Evolutionary conservation across 2,888 invertebrate genomes (phyloP).

Genomic region (Conomelus anceps): DNA sequence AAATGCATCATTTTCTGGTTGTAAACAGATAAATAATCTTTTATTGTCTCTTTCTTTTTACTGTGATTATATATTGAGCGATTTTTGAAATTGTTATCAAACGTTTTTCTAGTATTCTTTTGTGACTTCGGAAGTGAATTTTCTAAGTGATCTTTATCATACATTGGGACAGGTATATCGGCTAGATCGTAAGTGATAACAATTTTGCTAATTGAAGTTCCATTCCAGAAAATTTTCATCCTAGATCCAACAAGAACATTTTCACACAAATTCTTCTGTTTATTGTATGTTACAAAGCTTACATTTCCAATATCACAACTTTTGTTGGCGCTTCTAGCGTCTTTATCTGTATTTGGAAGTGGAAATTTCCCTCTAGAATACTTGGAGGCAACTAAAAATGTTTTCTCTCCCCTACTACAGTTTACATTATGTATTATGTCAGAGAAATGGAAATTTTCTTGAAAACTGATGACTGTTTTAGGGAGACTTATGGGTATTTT

Average conservation of each 20-base stretch:
- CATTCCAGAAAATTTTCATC: conserved; percentile 5
- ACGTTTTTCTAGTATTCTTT: background rate
- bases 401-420: background rate
- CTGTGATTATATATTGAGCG: background rate
- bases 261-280: conserved; percentile 6
- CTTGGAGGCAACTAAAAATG: background rate
- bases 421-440: background rate
- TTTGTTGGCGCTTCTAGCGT: no score
- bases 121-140: background rate
- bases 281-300: background rate
- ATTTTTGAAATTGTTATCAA: background rate
- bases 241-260: conserved; percentile 16
- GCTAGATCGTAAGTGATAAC: background rate
- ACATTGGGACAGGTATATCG: conserved; percentile 8
- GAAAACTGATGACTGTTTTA: background rate
- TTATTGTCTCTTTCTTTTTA: background rate
- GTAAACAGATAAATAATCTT: background rate
- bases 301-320: background rate
- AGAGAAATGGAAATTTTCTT: background rate
- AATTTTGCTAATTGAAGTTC: background rate
- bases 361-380: background rate
- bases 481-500: background rate
- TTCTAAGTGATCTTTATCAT: background rate
- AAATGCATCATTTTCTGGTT: background rate
- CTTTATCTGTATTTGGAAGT: background rate